These are phyloP conservation scores for Heterohyrax brucei DNA, from an alignment of 2,797 vertebrate species.

Conservation along the genomic window DNA sequence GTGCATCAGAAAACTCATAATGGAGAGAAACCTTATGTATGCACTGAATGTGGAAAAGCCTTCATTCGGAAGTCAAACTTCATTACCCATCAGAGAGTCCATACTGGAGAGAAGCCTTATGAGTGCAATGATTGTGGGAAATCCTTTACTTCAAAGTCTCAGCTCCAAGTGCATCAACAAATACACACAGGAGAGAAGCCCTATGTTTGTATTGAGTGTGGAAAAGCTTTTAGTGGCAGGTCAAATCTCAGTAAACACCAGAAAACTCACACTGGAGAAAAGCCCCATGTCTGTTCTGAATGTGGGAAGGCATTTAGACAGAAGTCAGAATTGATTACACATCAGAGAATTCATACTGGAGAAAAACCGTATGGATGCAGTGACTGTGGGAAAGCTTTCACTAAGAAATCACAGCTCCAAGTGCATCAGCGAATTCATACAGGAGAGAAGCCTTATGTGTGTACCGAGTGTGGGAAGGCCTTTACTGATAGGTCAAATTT, in stretches of 20 bases:
- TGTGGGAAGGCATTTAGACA: conserved; percentile 84
- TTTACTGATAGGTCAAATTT: too few species aligned
- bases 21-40: too few species aligned
- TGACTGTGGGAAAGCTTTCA: conserved; percentile 82
- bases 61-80: too few species aligned
- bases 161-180: conserved; percentile 81
- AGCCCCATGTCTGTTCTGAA: conserved; percentile 81
- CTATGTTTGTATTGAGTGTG: too few species aligned
- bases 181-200: background rate
- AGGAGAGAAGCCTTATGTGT: too few species aligned
- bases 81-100: too few species aligned
- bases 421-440: conserved; percentile 82
- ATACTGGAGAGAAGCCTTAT: background rate
- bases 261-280: background rate
- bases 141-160: conserved; percentile 85
- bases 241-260: conserved; percentile 84
- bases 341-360: conserved; percentile 33
- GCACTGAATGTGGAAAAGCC: too few species aligned
- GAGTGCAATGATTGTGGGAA: conserved; percentile 86
- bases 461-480: too few species aligned
- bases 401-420: conserved; percentile 84
- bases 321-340: conserved; percentile 83
- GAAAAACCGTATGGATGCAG: conserved; percentile 82
- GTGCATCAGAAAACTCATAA: conserved; percentile 65
- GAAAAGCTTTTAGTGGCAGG: conserved; percentile 61